Base-by-base conservation (phyloP, 2,797 vertebrate species). In the Telmatherina bonti region DNA sequence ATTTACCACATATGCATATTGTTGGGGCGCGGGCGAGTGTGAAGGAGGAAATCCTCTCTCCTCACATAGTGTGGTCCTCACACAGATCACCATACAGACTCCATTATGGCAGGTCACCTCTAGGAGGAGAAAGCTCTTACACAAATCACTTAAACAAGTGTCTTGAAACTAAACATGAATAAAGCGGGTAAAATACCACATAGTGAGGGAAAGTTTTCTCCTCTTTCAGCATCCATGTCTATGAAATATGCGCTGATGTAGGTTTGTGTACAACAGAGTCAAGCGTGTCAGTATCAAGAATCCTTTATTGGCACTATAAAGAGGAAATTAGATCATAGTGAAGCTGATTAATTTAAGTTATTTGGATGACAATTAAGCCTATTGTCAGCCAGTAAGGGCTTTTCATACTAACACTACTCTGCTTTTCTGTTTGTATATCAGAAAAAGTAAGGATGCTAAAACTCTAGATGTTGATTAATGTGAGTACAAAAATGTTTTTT, bases 1-100 rank as follows among this genome's bases (percentile, higher is more conserved):
- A 86, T 91, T 85, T 85, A 80, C 71, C 72, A 79, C 85, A 83
- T 74, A 76, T 78, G 83, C 89, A 90, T 90, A 90, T 90, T 90
- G 88, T 70, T 57, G 73, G 61, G 67, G 57, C 22, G 82, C 30
- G 61, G 47, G 36, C 24, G 33, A 51, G 67, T 45, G 22, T 71
- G 51, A 54, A 52, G 9, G 60, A 51, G 47, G 36, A 62, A 75
- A 29, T 63, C 64, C 20, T 72, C 62, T 63, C n/a, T 62, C 47
- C 56, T 63, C 57, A 31, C 30, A 22, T n/a, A 30, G 31, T 5
- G 43, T 27, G 41, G 45, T 15, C 36, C 35, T 62, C 68, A 69
- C 38, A 62, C 3, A 24, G 30, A 61, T 51, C 29, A 29, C 9
- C 26, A 2, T 24, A 38, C 5, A 16, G 27, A 27, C 33, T 51